A percentile compares a stretch with the other conserved stretches of the same genome.
These are phyloP conservation scores for Ametastegia equiseti DNA, from an alignment of 2,888 invertebrate species.

Conservation along the genomic window DNA sequence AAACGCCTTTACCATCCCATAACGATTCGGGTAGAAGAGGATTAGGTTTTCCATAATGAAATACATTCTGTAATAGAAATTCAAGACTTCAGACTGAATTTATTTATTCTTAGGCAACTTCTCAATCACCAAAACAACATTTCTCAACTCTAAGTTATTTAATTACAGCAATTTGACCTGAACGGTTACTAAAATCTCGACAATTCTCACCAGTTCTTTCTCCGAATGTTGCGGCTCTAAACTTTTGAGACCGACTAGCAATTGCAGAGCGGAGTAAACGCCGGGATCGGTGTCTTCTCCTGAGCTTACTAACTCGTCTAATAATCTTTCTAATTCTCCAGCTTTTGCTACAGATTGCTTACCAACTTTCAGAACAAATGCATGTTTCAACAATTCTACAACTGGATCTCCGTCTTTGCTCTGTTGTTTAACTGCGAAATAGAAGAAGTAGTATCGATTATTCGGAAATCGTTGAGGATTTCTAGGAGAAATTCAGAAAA, in stretches of 20 bases:
- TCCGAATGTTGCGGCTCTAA: constrained; percentile 52
- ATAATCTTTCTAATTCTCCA: constrained; percentile 61
- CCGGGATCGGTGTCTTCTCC: constrained; percentile 53
- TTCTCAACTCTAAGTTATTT: neutral
- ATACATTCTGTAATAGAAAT: constrained; percentile 63
- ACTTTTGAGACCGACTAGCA: constrained; percentile 66
- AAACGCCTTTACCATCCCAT: constrained; percentile 53
- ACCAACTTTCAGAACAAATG: constrained; percentile 63
- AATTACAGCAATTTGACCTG: neutral
- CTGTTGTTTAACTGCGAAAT: constrained; percentile 50
- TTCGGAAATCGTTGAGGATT: too few relatives aligned
- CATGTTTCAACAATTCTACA: constrained; percentile 68
- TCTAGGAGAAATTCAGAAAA: neutral
- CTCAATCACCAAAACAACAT: too few relatives aligned
- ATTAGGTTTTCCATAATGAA: constrained; percentile 65
- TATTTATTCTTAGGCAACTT: neutral
- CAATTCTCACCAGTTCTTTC: constrained; percentile 16
- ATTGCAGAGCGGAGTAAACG: constrained; percentile 60
- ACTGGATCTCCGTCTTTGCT: constrained; percentile 63
- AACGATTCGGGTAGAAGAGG: constrained; percentile 64
- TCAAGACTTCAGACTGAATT: neutral
- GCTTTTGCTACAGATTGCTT: constrained; percentile 61
- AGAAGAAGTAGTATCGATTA: constrained; percentile 25
- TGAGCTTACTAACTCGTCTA: constrained; percentile 59
- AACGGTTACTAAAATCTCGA: neutral